phyloP scores from a whole-genome alignment of 2,113 vertebrate species.

The Thunnus maccoyii region DNA sequence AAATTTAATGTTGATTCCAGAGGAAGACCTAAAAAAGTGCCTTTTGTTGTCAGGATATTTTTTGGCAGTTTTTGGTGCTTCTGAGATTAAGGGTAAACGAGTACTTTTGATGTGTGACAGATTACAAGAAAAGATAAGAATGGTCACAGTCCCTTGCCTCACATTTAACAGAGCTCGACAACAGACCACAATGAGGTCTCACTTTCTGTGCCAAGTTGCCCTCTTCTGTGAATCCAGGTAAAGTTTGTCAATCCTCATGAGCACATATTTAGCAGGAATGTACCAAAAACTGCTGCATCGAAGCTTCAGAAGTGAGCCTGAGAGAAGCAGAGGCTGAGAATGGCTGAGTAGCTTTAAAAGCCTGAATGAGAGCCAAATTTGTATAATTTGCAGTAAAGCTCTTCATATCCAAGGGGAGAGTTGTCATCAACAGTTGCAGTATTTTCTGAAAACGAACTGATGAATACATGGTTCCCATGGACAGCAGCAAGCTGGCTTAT shows the following conservation, averaged over 20 bases:
- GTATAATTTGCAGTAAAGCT: not conserved
- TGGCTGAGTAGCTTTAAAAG: not conserved
- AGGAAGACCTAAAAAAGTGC: not conserved
- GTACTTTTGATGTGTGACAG: constrained; percentile 39
- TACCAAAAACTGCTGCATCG: not conserved
- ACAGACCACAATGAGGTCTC: not conserved
- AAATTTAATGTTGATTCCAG: not conserved
- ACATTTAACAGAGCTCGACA: constrained; percentile 1
- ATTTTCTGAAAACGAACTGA: not conserved
- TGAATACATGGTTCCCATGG: not conserved
- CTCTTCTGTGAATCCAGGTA: too few species aligned
- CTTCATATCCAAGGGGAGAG: not conserved
- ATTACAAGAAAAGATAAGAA: not conserved
- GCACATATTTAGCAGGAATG: too few species aligned
- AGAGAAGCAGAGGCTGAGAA: not conserved
- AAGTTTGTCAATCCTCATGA: too few species aligned
- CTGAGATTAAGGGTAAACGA: constrained; percentile 2
- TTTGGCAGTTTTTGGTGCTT: constrained; percentile 5
- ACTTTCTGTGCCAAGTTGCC: not conserved
- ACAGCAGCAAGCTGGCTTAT: not conserved
- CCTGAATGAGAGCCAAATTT: not conserved
- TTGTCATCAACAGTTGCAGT: not conserved
- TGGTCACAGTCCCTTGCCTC: not conserved
- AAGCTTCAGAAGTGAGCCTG: not conserved
- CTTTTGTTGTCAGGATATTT: constrained; percentile 1